Conservation (phyloP, 1,140 invertebrate species). For the Platyscapa corneri region DNA sequence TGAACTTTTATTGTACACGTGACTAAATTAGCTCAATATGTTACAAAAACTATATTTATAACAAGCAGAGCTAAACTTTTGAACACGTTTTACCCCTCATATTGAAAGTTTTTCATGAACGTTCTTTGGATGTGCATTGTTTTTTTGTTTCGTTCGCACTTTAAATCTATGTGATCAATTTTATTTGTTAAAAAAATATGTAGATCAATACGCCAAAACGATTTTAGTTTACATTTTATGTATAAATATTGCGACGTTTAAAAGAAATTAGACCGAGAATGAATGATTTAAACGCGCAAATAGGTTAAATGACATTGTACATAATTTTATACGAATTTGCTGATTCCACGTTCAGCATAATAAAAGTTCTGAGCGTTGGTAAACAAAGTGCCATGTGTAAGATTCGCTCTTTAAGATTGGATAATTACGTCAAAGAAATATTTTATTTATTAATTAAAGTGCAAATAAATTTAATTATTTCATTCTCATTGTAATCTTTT, state of each 20-base stretch:
- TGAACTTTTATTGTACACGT: constrained; percentile 52
- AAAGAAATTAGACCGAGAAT: constrained; percentile 11
- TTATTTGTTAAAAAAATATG: constrained; percentile 44
- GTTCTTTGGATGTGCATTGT: constrained; percentile 53
- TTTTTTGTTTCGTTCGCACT: constrained; percentile 51
- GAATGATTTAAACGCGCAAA: constrained; percentile 42
- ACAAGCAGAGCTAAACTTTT: constrained; percentile 26
- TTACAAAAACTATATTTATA: constrained; percentile 41
- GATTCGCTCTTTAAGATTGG: constrained; percentile 54
- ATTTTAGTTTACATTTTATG: constrained; percentile 40
- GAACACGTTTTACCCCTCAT: constrained; percentile 39
- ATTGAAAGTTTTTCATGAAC: constrained; percentile 43
- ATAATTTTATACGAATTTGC: constrained; percentile 64
- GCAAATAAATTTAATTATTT: constrained; percentile 3
- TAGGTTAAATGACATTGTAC: constrained; percentile 56
- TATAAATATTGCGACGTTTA: constrained; percentile 45
- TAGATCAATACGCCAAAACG: constrained; percentile 42
- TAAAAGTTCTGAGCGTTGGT: constrained; percentile 46
- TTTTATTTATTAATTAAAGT: constrained; percentile 13
- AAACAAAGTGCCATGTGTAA: constrained; percentile 62
- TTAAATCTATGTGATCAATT: constrained; percentile 45
- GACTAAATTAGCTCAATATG: constrained; percentile 33
- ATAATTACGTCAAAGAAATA: constrained; percentile 44
- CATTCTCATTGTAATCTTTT: neutral
- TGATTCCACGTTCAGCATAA: constrained; percentile 47